Evolutionary conservation across 2,113 vertebrate genomes (phyloP).

Genomic region (Panthera uncia): DNA sequence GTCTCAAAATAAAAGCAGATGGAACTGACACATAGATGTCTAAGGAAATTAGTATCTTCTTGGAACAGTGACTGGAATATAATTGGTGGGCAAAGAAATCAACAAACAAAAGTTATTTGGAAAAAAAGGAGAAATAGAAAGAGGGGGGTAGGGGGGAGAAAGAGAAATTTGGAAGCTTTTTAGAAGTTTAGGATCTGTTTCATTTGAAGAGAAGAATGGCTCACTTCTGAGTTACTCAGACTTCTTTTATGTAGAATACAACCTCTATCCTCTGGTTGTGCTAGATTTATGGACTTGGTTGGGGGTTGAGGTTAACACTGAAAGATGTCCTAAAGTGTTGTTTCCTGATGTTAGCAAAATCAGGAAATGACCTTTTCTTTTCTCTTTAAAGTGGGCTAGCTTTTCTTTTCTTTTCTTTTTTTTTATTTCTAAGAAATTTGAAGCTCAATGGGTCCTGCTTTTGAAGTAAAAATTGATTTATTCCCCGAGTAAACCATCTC

Average conservation of each 20-base stretch:
- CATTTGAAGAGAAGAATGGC: neutral
- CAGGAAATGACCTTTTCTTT: conserved; percentile 73
- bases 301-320: neutral
- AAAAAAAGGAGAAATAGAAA: neutral
- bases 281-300: neutral
- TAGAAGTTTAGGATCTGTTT: neutral
- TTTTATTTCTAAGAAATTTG: conserved; percentile 68
- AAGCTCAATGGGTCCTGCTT: neutral
- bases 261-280: neutral
- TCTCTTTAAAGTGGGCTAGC: conserved; percentile 62
- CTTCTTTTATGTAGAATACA: neutral
- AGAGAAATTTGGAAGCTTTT: neutral
- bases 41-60: neutral
- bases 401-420: conserved; percentile 21
- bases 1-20: neutral
- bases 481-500: neutral
- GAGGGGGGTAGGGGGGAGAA: neutral
- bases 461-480: conserved; percentile 52
- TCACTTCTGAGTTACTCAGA: conserved; percentile 14
- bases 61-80: neutral
- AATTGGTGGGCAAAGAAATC: neutral
- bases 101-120: neutral
- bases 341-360: conserved; percentile 58
- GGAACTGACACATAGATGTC: neutral
- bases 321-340: conserved; percentile 20